Percentiles rank a stretch among this genome's conserved stretches.
phyloP scores from a whole-genome alignment of 2,797 vertebrate species.

The Phylloscopus collybita region DNA sequence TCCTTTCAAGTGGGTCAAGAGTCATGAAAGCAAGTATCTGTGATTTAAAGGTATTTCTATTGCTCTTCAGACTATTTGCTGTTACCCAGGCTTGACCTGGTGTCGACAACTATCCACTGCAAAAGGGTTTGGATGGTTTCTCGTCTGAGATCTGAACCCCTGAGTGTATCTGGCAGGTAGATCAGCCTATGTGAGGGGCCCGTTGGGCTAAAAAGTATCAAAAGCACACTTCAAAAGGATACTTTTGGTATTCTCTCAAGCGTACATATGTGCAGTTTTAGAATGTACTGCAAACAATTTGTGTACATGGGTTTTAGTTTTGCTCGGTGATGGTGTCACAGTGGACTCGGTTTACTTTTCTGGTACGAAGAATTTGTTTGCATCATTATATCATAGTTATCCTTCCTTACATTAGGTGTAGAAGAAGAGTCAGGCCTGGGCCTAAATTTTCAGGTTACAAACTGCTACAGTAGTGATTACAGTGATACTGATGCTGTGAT shows the following conservation, averaged over 20 bases:
- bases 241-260: background rate
- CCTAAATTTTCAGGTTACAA: background rate
- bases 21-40: background rate
- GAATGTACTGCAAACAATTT: background rate
- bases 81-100: background rate
- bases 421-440: background rate
- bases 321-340: background rate
- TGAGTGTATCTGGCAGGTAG: background rate
- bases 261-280: background rate
- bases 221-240: background rate
- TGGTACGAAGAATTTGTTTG: background rate
- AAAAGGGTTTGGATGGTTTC: background rate
- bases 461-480: background rate
- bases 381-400: background rate
- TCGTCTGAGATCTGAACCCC: background rate
- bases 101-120: background rate
- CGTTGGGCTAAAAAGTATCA: background rate
- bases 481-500: background rate
- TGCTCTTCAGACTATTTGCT: background rate
- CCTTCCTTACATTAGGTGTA: background rate
- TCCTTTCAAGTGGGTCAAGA: background rate
- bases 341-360: background rate
- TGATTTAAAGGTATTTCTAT: background rate
- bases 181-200: background rate
- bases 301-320: background rate